Conservation (phyloP, 1,140 invertebrate genomes). For the Brachionus plicatilis region DNA sequence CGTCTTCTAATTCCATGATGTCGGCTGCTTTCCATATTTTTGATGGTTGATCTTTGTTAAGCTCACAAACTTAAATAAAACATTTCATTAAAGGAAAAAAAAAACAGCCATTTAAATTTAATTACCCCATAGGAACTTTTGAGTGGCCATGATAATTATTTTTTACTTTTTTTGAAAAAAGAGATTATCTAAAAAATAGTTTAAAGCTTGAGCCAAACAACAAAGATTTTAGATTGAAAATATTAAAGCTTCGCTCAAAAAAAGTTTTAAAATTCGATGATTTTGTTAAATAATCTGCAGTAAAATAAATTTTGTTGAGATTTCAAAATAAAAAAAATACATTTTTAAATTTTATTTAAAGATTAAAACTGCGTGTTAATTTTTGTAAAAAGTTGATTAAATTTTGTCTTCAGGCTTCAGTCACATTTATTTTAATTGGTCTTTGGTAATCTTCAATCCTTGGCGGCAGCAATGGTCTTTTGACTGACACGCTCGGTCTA, state of each 20-base stretch:
- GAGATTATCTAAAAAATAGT: background rate
- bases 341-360: background rate
- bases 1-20: slow-evolving; percentile 43
- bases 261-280: background rate
- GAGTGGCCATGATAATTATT: background rate
- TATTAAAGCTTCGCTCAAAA: background rate
- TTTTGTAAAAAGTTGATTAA: background rate
- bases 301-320: background rate
- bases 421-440: background rate
- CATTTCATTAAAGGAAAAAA: background rate
- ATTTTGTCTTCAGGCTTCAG: background rate
- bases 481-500: background rate
- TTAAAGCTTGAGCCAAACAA: background rate
- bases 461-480: background rate
- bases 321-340: background rate
- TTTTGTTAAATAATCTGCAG: background rate
- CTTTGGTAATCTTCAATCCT: background rate
- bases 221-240: background rate
- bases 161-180: background rate
- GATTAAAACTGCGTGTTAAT: background rate
- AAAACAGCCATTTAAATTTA: background rate
- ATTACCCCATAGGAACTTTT: slow-evolving; percentile 33
- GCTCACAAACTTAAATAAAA: slow-evolving; percentile 43
- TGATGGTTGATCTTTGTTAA: slow-evolving; percentile 45
- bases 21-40: slow-evolving; percentile 44